These are phyloP conservation scores for Dysmachus trigonus DNA, from an alignment of 2,888 invertebrate species.

Conservation along the genomic window DNA sequence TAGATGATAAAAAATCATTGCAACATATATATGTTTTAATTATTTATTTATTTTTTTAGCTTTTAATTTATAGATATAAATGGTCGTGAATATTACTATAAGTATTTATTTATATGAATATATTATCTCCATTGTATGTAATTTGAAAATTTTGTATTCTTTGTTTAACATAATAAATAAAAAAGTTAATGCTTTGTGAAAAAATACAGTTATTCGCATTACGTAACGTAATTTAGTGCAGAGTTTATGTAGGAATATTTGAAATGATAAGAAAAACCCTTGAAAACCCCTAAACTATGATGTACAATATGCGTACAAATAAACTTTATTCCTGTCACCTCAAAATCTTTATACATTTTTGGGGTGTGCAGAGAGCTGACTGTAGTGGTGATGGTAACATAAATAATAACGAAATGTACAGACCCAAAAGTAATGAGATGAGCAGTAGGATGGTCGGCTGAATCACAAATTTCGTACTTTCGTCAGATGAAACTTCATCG, in stretches of 20 bases:
- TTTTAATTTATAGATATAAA: too few species aligned
- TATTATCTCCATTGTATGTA: too few species aligned
- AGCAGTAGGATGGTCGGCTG: slow-evolving; percentile 8
- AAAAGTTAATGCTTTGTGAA: not conserved
- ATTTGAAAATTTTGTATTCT: not conserved
- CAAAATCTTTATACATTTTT: not conserved
- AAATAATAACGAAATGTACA: slow-evolving; percentile 23
- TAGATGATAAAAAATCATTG: too few species aligned
- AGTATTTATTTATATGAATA: too few species aligned
- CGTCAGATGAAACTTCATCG: not conserved
- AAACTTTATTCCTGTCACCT: not conserved
- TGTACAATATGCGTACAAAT: not conserved
- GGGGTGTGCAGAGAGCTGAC: not conserved
- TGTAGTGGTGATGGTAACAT: not conserved
- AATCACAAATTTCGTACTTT: slow-evolving; percentile 4
- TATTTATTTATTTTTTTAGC: too few species aligned
- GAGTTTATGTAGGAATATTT: not conserved
- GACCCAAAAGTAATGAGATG: slow-evolving; percentile 23
- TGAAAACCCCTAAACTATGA: not conserved
- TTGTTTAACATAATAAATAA: not conserved
- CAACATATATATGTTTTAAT: too few species aligned
- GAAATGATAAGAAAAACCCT: not conserved
- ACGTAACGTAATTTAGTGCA: not conserved
- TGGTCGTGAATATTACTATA: too few species aligned
- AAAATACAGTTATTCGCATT: not conserved